Evolutionary conservation across 2,113 vertebrate genomes (phyloP), one percentile per base, ranked within the genome.

Genomic region (Catharus bicknelli): DNA sequence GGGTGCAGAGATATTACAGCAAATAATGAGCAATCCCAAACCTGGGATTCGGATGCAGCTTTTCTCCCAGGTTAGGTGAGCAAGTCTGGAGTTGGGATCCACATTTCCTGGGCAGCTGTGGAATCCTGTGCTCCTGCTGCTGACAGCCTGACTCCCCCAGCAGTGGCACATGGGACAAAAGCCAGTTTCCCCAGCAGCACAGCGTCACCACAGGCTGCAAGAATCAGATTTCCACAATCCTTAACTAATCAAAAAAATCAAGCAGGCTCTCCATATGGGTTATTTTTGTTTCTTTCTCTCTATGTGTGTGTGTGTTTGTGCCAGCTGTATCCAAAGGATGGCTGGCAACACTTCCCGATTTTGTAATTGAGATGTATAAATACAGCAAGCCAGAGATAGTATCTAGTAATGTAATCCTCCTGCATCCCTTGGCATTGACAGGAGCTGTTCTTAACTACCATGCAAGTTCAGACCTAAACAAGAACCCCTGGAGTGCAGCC

Each of bases 371-470:
- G 85, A 80, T 81, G 76, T 54, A 93, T 66, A 86, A 95, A 94
- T 88, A 81, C 72, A 95, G 85, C 79, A 40, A 83, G 48, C 10
- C 27, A 1, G 13, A 91, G 96, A 96, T 93, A 94, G 7, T 38
- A 95, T 94, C 94, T 86, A 3, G 76, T 72, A 90, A 95, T 64
- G 83, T 40, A 96, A 93, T 88, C 73, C 53, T 69, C 53, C 70
- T 90, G 66, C 92, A 86, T 92, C 96, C 88, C 64, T 75, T 72
- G 88, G 90, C 92, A 95, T 38, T 70, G 68, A 94, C 90, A 88
- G 64, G 85, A 77, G 79, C 8, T 80, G 55, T 67, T 93, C 72
- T 82, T 89, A 92, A 87, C 86, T 69, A 40, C n/a, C 8, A 2
- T 38, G 11, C 90, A 96, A 95, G 87, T 83, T 91, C 85, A 94